Percentiles rank a stretch among this genome's conserved stretches.
Conservation (phyloP, 2,888 invertebrate species). For the Punctoribates punctum region DNA sequence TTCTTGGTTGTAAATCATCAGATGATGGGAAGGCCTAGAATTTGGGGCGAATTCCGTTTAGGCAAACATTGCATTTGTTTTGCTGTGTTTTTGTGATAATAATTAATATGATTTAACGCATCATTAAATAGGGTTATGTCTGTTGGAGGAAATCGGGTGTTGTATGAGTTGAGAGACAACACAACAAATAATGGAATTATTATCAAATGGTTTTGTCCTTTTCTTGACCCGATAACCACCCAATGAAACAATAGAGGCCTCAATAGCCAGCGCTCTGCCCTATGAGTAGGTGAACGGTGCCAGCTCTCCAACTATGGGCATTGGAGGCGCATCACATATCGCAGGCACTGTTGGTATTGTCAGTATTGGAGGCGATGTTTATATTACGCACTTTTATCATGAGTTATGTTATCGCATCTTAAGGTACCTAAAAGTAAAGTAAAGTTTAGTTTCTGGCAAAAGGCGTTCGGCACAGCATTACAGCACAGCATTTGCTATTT, state of each 20-base stretch:
- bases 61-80: conserved; percentile 2
- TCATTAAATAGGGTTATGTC: conserved; percentile 33
- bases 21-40: too few species aligned
- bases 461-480: conserved; percentile 2
- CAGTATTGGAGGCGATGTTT: conserved; percentile 14
- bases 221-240: conserved; percentile 34
- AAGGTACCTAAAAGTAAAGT: conserved; percentile 37
- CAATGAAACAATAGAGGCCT: conserved; percentile 2
- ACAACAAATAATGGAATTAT: not conserved
- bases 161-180: not conserved
- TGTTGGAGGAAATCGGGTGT: conserved; percentile 9
- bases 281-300: conserved; percentile 21
- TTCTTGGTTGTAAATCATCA: too few species aligned
- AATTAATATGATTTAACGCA: conserved; percentile 27
- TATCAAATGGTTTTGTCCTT: conserved; percentile 22
- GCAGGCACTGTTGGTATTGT: not conserved
- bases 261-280: conserved; percentile 26
- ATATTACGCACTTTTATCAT: conserved; percentile 37
- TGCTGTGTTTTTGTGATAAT: not conserved
- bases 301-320: conserved; percentile 20
- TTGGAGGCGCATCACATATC: not conserved
- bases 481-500: not conserved
- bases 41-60: not conserved
- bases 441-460: conserved; percentile 25
- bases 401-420: conserved; percentile 33